These are phyloP conservation scores for Eolophus roseicapilla DNA, from an alignment of 2,113 vertebrate genomes.

Conservation along the genomic window DNA sequence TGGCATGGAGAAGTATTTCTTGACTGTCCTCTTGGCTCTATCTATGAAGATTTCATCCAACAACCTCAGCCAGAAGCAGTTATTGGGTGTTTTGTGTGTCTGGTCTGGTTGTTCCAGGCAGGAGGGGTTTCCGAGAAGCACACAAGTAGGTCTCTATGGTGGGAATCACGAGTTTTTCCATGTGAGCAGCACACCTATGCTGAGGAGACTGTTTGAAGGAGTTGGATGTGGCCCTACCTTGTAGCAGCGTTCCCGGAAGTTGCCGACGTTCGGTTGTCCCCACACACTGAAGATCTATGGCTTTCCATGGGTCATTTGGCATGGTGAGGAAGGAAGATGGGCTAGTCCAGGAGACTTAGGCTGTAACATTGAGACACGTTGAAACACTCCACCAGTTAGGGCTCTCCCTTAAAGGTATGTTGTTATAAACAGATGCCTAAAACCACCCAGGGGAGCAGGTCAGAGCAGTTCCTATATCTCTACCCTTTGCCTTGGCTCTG, in stretches of 20 bases:
- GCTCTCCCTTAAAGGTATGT: not conserved
- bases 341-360: not conserved
- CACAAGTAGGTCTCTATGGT: not conserved
- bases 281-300: not conserved
- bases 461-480: not conserved
- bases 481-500: not conserved
- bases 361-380: not conserved
- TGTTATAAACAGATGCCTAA: not conserved
- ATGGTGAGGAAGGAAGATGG: not conserved
- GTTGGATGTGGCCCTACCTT: not conserved
- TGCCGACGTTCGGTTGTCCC: not conserved
- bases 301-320: not conserved
- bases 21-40: not conserved
- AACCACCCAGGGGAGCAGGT: not conserved
- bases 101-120: not conserved
- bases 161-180: not conserved
- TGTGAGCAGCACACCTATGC: not conserved
- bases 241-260: not conserved
- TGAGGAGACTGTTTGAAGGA: not conserved
- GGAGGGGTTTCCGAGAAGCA: not conserved
- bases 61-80: not conserved
- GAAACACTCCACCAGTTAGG: not conserved
- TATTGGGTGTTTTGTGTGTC: not conserved
- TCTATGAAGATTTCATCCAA: not conserved
- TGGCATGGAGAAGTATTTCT: not conserved